Percentiles rank a stretch among this genome's conserved stretches.
Conservation (phyloP, 2,888 invertebrate genomes). For the Eudiplozoon nipponicum region DNA sequence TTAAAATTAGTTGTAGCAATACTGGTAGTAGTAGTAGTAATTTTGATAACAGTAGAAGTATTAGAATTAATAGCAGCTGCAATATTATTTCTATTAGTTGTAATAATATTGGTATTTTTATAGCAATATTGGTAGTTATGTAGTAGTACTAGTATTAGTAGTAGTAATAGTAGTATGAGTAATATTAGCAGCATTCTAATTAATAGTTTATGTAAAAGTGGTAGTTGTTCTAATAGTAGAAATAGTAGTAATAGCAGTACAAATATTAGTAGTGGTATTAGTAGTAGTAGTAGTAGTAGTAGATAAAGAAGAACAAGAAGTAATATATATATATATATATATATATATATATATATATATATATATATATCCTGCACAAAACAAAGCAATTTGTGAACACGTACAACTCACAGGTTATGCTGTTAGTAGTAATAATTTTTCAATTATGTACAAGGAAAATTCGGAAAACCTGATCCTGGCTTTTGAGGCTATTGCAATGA, state of each 20-base stretch:
- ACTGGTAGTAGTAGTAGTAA: conserved; percentile 11
- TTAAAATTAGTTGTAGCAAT: conserved; percentile 8
- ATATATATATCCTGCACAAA: too few relatives aligned
- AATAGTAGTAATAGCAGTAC: conserved; percentile 8
- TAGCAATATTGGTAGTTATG: conserved; percentile 2
- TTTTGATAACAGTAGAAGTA: conserved; percentile 9
- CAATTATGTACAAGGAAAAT: too few relatives aligned
- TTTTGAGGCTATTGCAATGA: too few relatives aligned
- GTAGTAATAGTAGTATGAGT: conserved; percentile 7
- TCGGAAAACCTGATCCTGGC: too few relatives aligned
- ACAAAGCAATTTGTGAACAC: too few relatives aligned
- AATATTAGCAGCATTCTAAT: conserved; percentile 6
- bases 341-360: too few relatives aligned
- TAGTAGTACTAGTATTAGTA: conserved; percentile 7
- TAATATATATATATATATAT: too few relatives aligned
- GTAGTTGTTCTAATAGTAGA: conserved; percentile 9
- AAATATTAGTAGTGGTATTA: conserved; percentile 4
- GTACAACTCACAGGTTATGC: too few relatives aligned
- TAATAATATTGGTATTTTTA: conserved; percentile 2
- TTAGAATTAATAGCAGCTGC: conserved; percentile 8
- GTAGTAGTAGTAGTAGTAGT: conserved; percentile 5
- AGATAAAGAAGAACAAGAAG: conserved; percentile 1
- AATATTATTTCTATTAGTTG: conserved; percentile 6
- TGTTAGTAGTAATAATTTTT: too few relatives aligned
- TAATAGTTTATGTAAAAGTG: conserved; percentile 6